Evolutionary conservation across 2,888 invertebrate genomes (phyloP).

Genomic region (Argyra leucocephala): DNA sequence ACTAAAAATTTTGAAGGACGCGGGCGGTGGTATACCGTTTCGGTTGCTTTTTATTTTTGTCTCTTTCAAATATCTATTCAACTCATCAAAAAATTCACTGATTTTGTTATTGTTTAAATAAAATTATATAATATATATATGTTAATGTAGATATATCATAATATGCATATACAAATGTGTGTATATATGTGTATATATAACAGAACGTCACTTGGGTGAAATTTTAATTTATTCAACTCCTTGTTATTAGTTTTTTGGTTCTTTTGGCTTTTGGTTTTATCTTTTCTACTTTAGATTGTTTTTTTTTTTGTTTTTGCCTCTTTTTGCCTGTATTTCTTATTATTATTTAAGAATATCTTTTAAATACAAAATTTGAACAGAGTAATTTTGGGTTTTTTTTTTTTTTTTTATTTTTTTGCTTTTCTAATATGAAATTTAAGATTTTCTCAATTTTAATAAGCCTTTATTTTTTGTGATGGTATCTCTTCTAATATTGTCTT

Average conservation of each 20-base stretch:
- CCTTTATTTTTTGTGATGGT: neutral
- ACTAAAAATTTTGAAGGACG: too few species aligned
- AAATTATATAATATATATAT: too few species aligned
- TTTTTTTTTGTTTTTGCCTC: neutral
- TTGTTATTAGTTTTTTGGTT: neutral
- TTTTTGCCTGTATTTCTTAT: neutral
- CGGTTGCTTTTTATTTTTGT: too few species aligned
- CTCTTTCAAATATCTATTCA: too few species aligned
- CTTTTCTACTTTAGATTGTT: too few species aligned
- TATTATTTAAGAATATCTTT: neutral
- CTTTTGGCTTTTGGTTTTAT: neutral
- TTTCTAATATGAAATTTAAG: neutral
- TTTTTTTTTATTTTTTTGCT: neutral
- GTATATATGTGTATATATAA: too few species aligned
- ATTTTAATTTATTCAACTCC: neutral
- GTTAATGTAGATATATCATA: too few species aligned
- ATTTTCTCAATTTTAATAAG: neutral
- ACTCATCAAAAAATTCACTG: too few species aligned
- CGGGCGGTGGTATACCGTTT: too few species aligned
- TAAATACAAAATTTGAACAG: neutral
- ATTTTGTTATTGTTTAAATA: too few species aligned
- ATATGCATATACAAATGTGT: too few species aligned
- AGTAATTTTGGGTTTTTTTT: neutral
- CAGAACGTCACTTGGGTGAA: neutral
- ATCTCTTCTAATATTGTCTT: neutral